phyloP scores from a whole-genome alignment of 2,113 vertebrate genomes.

The Echinops telfairi region DNA sequence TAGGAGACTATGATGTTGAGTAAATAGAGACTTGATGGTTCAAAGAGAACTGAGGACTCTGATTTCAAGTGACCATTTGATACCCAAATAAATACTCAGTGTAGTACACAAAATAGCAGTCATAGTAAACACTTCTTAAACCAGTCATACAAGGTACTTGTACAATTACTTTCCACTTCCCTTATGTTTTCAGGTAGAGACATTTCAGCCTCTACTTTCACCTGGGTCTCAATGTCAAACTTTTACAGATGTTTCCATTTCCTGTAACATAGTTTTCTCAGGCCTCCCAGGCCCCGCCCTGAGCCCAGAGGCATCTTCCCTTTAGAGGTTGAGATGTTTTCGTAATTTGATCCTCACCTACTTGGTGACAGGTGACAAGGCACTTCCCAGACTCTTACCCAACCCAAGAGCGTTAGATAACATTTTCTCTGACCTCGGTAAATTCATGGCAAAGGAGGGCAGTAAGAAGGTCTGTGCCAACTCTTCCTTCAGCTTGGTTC shows the following conservation, averaged over 20 bases:
- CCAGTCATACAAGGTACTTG: neutral
- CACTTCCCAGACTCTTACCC: neutral
- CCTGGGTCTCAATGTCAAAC: neutral
- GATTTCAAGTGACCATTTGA: neutral
- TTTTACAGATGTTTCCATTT: constrained; percentile 14
- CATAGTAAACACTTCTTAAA: neutral
- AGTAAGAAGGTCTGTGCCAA: neutral
- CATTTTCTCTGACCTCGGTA: neutral
- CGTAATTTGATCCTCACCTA: neutral
- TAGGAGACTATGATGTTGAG: neutral
- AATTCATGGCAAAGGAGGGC: neutral
- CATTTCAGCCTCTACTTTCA: neutral
- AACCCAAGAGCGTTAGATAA: neutral
- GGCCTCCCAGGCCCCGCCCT: neutral
- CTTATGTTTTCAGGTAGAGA: neutral
- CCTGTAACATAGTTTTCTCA: neutral
- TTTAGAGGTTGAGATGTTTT: neutral
- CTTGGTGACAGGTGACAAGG: neutral
- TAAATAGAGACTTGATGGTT: neutral
- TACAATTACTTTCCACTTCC: neutral
- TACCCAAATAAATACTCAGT: neutral
- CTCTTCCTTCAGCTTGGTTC: neutral
- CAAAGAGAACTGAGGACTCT: constrained; percentile 20
- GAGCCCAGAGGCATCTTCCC: neutral
- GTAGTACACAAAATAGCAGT: neutral